Evolutionary conservation across 2,888 invertebrate genomes (phyloP).

Genomic region (Cremastobaeus sp.): DNA sequence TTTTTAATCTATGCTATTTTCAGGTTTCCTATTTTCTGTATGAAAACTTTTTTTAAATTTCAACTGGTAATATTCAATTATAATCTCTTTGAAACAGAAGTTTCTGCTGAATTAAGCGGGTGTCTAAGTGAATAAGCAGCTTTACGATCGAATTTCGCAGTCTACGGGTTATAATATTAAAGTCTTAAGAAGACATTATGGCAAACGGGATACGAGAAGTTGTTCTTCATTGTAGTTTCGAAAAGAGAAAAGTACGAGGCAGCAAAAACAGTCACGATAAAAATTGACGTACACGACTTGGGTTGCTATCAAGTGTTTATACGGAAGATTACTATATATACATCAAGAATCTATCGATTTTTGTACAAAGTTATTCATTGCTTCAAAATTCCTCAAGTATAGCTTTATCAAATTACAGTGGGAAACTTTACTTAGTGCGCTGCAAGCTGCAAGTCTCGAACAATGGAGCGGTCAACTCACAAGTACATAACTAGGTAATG

Average conservation of each 20-base stretch:
- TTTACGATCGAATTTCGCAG: slow-evolving; percentile 34
- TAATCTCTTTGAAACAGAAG: slow-evolving; percentile 20
- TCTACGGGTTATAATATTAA: slow-evolving; percentile 28
- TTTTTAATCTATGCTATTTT: too few relatives aligned
- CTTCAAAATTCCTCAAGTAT: slow-evolving; percentile 38
- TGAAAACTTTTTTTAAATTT: too few relatives aligned
- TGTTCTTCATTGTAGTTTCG: too few relatives aligned
- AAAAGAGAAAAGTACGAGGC: too few relatives aligned
- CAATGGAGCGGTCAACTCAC: slow-evolving; percentile 47
- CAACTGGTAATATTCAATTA: slow-evolving; percentile 30
- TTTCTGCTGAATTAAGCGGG: slow-evolving; percentile 22
- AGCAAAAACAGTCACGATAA: too few relatives aligned
- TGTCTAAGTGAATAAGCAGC: slow-evolving; percentile 26
- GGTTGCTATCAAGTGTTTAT: slow-evolving; percentile 16
- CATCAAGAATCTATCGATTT: slow-evolving; percentile 11
- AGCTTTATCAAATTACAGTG: slow-evolving; percentile 47
- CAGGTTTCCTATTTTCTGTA: too few relatives aligned
- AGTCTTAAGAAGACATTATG: neutral
- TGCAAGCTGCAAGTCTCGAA: slow-evolving; percentile 36
- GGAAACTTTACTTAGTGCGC: slow-evolving; percentile 33
- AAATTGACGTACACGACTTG: too few relatives aligned
- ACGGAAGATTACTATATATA: too few relatives aligned
- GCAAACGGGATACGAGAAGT: neutral
- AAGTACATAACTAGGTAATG: slow-evolving; percentile 46
- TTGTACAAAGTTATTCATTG: slow-evolving; percentile 29